phyloP scores from a whole-genome alignment of 2,113 vertebrate species.

The Blennius ocellaris region DNA sequence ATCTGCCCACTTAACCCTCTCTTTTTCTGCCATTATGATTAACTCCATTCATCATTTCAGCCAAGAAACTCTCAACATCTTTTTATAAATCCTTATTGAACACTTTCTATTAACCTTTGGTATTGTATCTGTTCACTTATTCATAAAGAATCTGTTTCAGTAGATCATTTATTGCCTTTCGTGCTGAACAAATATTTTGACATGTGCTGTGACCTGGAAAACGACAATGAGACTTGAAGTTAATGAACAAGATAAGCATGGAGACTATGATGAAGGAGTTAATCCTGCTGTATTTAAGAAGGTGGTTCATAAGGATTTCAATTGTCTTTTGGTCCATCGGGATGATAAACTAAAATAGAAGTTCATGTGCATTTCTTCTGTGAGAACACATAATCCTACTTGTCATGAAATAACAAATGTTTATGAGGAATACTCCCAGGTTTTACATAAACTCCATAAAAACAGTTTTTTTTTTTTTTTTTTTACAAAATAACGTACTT shows the following conservation, averaged over 20 bases:
- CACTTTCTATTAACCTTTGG: conserved; percentile 8
- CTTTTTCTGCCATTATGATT: conserved; percentile 19
- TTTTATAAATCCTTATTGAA: conserved; percentile 24
- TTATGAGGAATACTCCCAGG: not conserved
- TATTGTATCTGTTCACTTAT: conserved; percentile 5
- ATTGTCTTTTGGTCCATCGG: conserved; percentile 13
- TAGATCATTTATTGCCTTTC: conserved; percentile 32
- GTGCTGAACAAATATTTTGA: conserved; percentile 39
- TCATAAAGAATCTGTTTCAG: not conserved
- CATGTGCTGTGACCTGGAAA: conserved; percentile 27
- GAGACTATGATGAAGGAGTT: conserved; percentile 15
- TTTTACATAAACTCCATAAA: too few species aligned
- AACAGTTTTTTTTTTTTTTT: too few species aligned
- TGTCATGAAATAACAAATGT: not conserved
- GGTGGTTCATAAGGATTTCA: conserved; percentile 13
- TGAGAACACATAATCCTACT: not conserved
- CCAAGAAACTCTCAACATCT: not conserved
- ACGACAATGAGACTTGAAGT: conserved; percentile 9
- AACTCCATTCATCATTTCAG: conserved; percentile 38
- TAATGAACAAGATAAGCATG: conserved; percentile 43
- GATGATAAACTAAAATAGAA: conserved; percentile 19
- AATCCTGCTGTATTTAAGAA: conserved; percentile 6
- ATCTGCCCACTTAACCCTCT: conserved; percentile 7
- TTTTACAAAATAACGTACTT: too few species aligned
- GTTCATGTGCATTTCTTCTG: not conserved